Conservation (phyloP, 2,113 vertebrate species). For the Scartelaos histophorus region DNA sequence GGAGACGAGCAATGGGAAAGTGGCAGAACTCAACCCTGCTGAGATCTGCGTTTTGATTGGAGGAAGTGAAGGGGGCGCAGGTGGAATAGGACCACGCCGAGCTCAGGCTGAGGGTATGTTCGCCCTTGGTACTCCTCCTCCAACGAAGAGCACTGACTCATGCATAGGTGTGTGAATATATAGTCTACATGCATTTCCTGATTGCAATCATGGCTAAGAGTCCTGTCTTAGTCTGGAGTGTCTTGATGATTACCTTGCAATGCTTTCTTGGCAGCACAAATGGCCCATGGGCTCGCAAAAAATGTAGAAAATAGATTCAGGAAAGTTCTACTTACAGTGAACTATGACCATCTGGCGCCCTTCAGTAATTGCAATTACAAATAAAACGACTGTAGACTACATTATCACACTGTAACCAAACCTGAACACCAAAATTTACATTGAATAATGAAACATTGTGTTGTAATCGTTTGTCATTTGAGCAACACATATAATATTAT, state of each 20-base stretch:
- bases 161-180: conserved; percentile 72
- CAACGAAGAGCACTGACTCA: conserved; percentile 73
- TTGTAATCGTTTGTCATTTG: no score
- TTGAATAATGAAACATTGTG: no score
- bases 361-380: not conserved
- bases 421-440: no score
- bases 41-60: conserved; percentile 98
- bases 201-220: conserved; percentile 17
- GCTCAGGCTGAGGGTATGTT: conserved; percentile 91
- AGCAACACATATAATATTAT: no score
- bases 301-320: conserved; percentile 25
- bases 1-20: conserved; percentile 82
- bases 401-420: not conserved
- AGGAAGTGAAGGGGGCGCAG: conserved; percentile 55
- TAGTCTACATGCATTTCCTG: conserved; percentile 27
- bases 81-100: conserved; percentile 81
- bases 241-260: conserved; percentile 26
- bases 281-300: not conserved
- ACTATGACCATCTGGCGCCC: not conserved
- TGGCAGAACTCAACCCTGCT: conserved; percentile 80
- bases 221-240: conserved; percentile 23
- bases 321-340: conserved; percentile 20
- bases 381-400: not conserved
- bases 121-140: conserved; percentile 69
- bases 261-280: conserved; percentile 14